A percentile compares a stretch with the other conserved stretches of the same genome.
Conservation (phyloP, 2,797 vertebrate genomes). For the Catharus ustulatus region DNA sequence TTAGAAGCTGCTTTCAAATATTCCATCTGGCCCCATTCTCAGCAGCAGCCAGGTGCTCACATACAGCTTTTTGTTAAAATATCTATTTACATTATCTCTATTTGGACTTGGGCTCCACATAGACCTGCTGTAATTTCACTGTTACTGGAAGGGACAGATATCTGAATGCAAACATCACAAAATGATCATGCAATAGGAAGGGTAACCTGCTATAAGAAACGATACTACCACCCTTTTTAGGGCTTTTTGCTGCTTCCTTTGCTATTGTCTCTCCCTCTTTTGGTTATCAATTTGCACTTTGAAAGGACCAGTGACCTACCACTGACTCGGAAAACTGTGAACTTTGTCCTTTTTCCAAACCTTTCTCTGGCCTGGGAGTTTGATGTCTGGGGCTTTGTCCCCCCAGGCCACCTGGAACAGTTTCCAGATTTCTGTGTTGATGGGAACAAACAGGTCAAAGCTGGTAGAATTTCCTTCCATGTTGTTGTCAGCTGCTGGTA, state of each 20-base stretch:
- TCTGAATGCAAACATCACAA: not conserved
- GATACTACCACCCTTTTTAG: not conserved
- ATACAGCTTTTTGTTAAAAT: not conserved
- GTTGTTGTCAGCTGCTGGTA: not conserved
- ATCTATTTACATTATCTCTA: not conserved
- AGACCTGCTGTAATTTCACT: slow-evolving; percentile 8
- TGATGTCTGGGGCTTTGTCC: not conserved
- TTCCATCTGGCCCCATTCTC: not conserved
- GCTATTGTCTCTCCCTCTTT: not conserved
- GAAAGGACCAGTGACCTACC: not conserved
- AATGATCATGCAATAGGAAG: slow-evolving; percentile 14
- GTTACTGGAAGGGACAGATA: not conserved
- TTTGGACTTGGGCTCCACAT: not conserved
- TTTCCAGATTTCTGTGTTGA: not conserved
- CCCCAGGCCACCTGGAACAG: not conserved
- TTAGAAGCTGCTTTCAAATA: not conserved
- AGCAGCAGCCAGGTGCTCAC: not conserved
- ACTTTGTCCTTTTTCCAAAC: not conserved
- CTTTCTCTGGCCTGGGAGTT: not conserved
- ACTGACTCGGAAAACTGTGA: not conserved
- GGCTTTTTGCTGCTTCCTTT: not conserved
- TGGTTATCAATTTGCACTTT: not conserved
- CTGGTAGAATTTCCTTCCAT: not conserved
- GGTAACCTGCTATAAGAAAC: not conserved
- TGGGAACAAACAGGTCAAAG: not conserved